Conservation (phyloP, 2,797 vertebrate species). For the Semaprochilodus insignis region DNA sequence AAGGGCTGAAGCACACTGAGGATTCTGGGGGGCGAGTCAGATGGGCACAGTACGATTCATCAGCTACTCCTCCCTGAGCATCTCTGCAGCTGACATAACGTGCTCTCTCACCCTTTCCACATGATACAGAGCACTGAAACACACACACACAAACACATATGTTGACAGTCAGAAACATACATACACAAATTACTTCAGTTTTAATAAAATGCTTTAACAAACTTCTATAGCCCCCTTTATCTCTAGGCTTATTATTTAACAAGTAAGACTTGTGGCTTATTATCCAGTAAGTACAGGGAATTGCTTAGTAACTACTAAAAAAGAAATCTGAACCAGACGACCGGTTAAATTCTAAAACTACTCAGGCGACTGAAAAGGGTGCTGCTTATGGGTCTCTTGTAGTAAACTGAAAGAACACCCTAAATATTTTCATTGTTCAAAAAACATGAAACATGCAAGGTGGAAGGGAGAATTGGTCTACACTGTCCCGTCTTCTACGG, state of each 20-base stretch:
- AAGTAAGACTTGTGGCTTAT: not conserved
- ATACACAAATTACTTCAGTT: not conserved
- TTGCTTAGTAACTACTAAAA: not conserved
- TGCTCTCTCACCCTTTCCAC: slow-evolving; percentile 88
- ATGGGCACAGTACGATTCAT: slow-evolving; percentile 87
- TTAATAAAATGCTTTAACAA: not conserved
- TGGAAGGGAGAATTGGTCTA: too few species aligned
- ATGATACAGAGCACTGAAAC: slow-evolving; percentile 91
- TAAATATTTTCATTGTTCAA: too few species aligned
- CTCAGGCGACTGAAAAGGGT: too few species aligned
- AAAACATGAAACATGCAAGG: too few species aligned
- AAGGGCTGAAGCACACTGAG: slow-evolving; percentile 87
- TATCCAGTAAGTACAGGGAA: not conserved
- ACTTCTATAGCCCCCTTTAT: not conserved
- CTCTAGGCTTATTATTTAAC: too few species aligned
- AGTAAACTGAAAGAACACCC: too few species aligned
- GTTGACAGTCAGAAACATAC: not conserved
- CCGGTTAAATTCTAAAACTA: too few species aligned
- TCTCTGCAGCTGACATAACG: slow-evolving; percentile 96
- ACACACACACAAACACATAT: slow-evolving; percentile 45
- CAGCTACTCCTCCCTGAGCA: slow-evolving; percentile 83
- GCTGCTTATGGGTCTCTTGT: too few species aligned
- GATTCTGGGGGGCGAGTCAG: slow-evolving; percentile 87
- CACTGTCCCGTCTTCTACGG: too few species aligned
- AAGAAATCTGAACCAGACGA: too few species aligned